Evolutionary conservation across 1,140 invertebrate species (phyloP), one percentile per base, ranked within the genome.

Genomic region (Cecropterus lyciades): DNA sequence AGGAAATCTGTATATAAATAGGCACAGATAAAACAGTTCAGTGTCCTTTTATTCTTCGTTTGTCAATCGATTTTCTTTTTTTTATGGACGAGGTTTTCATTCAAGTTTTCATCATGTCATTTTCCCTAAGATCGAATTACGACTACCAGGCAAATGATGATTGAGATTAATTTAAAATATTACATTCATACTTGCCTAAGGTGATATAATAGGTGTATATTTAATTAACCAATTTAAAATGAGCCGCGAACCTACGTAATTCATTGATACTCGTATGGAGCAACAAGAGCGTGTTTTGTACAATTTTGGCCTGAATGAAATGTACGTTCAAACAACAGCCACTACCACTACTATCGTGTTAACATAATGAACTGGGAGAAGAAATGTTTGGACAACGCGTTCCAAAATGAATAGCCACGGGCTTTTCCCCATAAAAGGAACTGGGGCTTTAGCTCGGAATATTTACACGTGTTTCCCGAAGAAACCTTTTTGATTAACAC

Each of bases 381-480:
- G 68, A 74, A 70, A 75, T 82, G 76, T 84, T 82, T 82, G 73
- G 73, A 75, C 73, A 79, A 72, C 71, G 72, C 81, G 81, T 84
- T 82, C 75, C 81, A 43, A 74, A 72, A 72, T 72, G 77, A 78
- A 80, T 64, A 70, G 69, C 69, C 72, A 69, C 71, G 74, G 72
- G 66, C 62, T 73, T 67, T 63, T 74, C 20, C 48, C 60, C 60
- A 52, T 63, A 63, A 63, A 63, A 63, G 60, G 60, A 63, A 63
- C 60, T 63, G 14, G 60, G 51, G 49, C 59, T 63, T 52, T 52
- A 53, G 49, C 49, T 20, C 17, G 37, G 37, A 30, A 52, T 63
- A 63, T 63, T 63, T 63, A 63, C 60, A 52, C 60, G 60, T 63
- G 30, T 43, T 48, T 63, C 46, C 37, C 17, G 13, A 52, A 43